A percentile compares a stretch with the other conserved stretches of the same genome.
These are phyloP conservation scores for Ceriagrion tenellum DNA, from an alignment of 2,888 invertebrate genomes.

Conservation along the genomic window DNA sequence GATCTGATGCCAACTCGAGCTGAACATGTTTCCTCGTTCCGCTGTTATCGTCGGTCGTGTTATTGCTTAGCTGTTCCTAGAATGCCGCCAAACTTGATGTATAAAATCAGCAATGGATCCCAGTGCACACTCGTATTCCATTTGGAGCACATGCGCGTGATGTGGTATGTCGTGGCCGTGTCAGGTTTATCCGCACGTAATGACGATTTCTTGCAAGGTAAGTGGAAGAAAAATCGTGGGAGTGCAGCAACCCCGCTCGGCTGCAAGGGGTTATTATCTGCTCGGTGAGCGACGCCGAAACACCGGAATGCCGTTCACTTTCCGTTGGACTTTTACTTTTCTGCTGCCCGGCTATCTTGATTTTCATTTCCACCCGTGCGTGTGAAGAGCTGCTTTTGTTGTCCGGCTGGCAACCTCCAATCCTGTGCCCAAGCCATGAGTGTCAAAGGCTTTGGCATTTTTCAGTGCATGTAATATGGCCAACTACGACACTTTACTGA, in stretches of 20 bases:
- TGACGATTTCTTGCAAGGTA: neutral
- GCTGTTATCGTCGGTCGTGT: neutral
- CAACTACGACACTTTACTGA: no score
- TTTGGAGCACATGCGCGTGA: neutral
- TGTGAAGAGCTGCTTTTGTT: neutral
- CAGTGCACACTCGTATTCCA: neutral
- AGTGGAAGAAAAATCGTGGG: neutral
- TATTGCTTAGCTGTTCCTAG: neutral
- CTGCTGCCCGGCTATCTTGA: neutral
- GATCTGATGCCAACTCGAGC: neutral
- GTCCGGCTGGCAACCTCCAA: neutral
- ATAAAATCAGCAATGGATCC: neutral
- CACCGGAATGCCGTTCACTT: slow-evolving; percentile 7
- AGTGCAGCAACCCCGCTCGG: neutral
- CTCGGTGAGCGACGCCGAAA: slow-evolving; percentile 20
- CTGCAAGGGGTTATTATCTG: slow-evolving; percentile 5
- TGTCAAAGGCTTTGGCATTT: neutral
- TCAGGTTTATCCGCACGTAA: neutral
- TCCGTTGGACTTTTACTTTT: slow-evolving; percentile 30
- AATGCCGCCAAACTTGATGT: neutral
- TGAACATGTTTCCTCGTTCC: neutral
- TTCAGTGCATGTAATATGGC: neutral
- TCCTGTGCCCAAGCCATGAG: neutral
- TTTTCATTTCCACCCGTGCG: neutral
- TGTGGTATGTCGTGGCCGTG: neutral